Conservation (phyloP, 2,797 vertebrate species). For the Squalus acanthias region DNA sequence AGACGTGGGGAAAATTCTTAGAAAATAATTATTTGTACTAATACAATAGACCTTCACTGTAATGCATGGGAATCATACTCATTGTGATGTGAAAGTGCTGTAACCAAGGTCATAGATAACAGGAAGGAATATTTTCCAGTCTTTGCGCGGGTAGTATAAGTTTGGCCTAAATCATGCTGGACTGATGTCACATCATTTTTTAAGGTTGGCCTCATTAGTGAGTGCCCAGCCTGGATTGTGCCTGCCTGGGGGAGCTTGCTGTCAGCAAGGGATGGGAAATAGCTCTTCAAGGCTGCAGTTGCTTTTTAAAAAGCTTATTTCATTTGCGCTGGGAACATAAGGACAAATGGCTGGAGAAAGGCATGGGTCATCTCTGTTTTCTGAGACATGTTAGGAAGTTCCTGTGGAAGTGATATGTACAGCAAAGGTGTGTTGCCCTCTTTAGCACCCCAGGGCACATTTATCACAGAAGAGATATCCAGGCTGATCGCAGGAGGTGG, state of each 20-base stretch:
- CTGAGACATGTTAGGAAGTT: not conserved
- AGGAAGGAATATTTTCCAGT: not conserved
- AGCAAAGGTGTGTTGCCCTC: not conserved
- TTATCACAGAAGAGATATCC: not conserved
- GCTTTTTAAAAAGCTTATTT: not conserved
- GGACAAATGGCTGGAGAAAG: not conserved
- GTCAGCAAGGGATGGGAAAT: not conserved
- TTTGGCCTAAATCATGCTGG: not conserved
- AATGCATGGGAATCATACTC: not conserved
- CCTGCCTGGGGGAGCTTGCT: not conserved
- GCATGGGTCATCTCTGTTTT: not conserved
- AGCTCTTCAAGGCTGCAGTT: not conserved
- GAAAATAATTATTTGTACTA: not conserved
- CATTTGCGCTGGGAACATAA: too few species aligned
- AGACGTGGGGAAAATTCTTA: not conserved
- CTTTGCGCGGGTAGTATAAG: not conserved
- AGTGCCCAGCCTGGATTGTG: not conserved
- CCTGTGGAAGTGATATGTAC: not conserved
- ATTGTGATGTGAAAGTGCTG: not conserved
- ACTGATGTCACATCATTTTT: not conserved
- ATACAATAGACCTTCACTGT: not conserved
- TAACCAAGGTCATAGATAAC: not conserved
- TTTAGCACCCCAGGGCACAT: not conserved
- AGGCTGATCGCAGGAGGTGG: not conserved
- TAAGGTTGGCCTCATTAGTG: not conserved